Base-by-base conservation (phyloP, 2,888 invertebrate genomes). In the Tupiocoris notatus region DNA sequence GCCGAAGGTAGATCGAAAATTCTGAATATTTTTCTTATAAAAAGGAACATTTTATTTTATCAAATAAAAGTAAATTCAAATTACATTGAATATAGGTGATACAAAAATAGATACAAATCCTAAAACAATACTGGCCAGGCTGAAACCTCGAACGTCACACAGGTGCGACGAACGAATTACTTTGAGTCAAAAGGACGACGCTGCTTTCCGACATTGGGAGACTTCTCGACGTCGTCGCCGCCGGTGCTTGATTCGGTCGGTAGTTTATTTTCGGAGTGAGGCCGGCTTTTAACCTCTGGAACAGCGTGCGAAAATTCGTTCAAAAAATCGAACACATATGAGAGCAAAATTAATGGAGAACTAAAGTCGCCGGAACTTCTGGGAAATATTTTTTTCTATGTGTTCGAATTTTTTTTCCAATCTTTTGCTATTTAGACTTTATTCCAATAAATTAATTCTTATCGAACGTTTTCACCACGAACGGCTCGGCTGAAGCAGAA, bases 151-250 rank as follows among this genome's bases (percentile, higher is more conserved):
- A 3, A 59, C 59, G 16, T 59, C 59, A 59, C n/a, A 59, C n/a
- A 3, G 59, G 20, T 2, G n/a, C 59, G 59, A n/a, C 20, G 59
- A n/a, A 59, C 17, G 59, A 59, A 20, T 59, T 20, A n/a, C 39
- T 39, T 39, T 39, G 39, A 3, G 39, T 59, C 58, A 85, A 83
- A 66, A 84, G 82, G 54, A 85, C 86, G 1, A 85, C 85, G 77
- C 85, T 85, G 80, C 86, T 87, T 79, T 86, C 86, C 0, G 86
- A 86, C 82, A 86, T 84, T 7, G 86, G 83, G 70, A 86, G 84
- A 6, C 80, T 79, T 18, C 78, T 78, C n/a, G 85, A 84, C 1
- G 84, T 83, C 25, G 73, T 2, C 9, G 73, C n/a, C 54, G 22
- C 21, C 2, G 25, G 24, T 1, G 54, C 21, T 0, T 23, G 22